Conservation (phyloP, 2,888 invertebrate genomes). For the Caenorhabditis afra region DNA sequence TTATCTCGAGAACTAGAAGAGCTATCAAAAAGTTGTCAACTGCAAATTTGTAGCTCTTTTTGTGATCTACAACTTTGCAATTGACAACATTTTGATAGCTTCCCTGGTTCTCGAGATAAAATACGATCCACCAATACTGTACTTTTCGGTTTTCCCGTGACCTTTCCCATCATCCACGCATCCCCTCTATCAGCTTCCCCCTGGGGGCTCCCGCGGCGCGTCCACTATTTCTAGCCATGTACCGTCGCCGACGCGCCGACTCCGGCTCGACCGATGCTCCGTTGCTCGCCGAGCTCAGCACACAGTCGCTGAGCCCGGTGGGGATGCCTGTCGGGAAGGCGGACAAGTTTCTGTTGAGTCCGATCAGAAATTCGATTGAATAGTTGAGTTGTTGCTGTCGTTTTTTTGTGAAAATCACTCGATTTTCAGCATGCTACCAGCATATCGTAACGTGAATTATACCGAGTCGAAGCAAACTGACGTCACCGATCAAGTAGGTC, state of each 20-base stretch:
- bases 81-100: too few species aligned
- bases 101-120: too few species aligned
- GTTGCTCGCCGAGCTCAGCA: constrained; percentile 28
- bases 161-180: too few species aligned
- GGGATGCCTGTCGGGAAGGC: constrained; percentile 1
- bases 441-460: constrained; percentile 7
- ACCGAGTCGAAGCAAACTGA: constrained; percentile 45
- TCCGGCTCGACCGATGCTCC: constrained; percentile 15
- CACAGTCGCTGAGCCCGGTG: constrained; percentile 38
- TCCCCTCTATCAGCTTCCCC: too few species aligned
- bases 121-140: too few species aligned
- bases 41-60: too few species aligned
- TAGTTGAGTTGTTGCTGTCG: neutral
- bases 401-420: constrained; percentile 4
- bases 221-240: constrained; percentile 33
- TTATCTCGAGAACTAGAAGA: too few species aligned
- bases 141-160: too few species aligned
- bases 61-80: too few species aligned
- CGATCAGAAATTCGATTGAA: constrained; percentile 28
- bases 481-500: constrained; percentile 36
- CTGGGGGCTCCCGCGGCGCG: too few species aligned
- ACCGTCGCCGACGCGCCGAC: constrained; percentile 32
- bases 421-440: neutral
- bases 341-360: constrained; percentile 40
- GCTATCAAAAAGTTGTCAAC: too few species aligned